Conservation (phyloP, 2,113 vertebrate species). For the Eolophus roseicapilla region DNA sequence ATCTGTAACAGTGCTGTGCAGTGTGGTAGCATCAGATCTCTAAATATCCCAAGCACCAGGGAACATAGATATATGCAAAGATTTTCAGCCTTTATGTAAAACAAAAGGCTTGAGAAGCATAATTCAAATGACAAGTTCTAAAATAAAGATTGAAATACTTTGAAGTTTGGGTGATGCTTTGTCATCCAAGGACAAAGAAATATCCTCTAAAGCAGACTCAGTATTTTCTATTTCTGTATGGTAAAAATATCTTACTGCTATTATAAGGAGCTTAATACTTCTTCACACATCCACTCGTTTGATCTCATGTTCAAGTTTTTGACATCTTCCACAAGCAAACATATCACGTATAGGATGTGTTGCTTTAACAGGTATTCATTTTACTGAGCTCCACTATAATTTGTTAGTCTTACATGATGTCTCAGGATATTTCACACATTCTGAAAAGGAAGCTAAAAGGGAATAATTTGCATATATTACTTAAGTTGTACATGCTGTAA, state of each 20-base stretch:
- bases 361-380: conserved; percentile 66
- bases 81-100: not conserved
- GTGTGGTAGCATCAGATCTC: not conserved
- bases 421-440: conserved; percentile 40
- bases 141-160: not conserved
- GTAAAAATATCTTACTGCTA: not conserved
- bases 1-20: not conserved
- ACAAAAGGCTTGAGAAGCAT: not conserved
- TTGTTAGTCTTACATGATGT: conserved; percentile 45
- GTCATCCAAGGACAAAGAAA: not conserved
- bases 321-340: conserved; percentile 27
- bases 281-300: not conserved
- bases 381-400: conserved; percentile 65
- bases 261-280: not conserved
- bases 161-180: not conserved
- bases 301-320: conserved; percentile 12
- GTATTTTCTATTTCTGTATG: not conserved
- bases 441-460: conserved; percentile 57
- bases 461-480: conserved; percentile 71
- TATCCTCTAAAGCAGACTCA: not conserved
- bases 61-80: not conserved
- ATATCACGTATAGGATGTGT: not conserved
- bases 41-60: not conserved
- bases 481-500: conserved; percentile 40
- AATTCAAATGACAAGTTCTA: not conserved